Percentiles rank a stretch among this genome's conserved stretches.
These are phyloP conservation scores for Cephus spinipes DNA, from an alignment of 2,888 invertebrate genomes.

Conservation along the genomic window DNA sequence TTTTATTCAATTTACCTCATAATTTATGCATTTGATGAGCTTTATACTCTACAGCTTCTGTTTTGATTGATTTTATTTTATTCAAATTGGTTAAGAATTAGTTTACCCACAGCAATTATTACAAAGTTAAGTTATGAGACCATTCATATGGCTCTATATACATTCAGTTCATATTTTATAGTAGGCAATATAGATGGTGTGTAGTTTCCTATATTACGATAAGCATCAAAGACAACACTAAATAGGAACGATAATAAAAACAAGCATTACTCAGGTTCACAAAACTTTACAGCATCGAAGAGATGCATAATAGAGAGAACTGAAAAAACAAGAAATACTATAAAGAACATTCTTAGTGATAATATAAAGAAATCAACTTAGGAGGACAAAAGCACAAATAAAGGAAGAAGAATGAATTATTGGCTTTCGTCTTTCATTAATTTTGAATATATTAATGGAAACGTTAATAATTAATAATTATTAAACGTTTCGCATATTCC, in stretches of 20 bases:
- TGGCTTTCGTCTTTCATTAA: background rate
- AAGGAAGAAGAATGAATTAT: background rate
- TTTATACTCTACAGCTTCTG: background rate
- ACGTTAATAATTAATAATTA: no score
- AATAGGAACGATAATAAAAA: background rate
- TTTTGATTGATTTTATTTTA: background rate
- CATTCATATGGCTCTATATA: background rate
- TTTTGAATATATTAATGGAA: background rate
- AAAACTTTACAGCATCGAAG: background rate
- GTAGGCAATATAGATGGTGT: background rate
- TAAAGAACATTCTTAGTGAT: no score
- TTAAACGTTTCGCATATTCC: background rate
- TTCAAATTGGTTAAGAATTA: background rate
- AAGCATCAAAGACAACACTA: background rate
- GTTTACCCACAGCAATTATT: background rate
- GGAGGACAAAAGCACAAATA: background rate
- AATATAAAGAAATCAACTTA: background rate
- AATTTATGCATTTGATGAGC: background rate
- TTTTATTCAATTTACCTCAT: background rate
- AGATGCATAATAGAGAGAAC: background rate
- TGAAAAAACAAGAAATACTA: background rate
- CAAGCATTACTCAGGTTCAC: background rate
- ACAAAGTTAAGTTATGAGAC: background rate
- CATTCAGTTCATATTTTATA: background rate
- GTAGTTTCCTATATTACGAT: background rate